phyloP scores from a whole-genome alignment of 1,140 invertebrate species.

The Drosophila biarmipes region DNA sequence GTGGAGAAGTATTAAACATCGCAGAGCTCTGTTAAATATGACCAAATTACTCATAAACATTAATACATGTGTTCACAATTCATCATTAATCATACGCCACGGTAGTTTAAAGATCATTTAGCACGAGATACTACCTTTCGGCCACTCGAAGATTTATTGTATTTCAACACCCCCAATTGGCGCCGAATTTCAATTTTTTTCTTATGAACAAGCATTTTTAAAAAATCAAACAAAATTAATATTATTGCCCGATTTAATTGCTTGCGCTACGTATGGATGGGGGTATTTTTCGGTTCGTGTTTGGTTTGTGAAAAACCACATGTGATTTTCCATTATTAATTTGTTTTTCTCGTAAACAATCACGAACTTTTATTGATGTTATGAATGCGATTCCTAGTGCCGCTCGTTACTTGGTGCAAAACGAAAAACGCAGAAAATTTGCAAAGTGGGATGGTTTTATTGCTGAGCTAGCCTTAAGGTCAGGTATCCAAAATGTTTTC shows the following conservation, averaged over 20 bases:
- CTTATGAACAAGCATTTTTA: neutral
- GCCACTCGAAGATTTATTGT: neutral
- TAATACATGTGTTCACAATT: neutral
- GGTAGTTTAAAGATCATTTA: conserved; percentile 28
- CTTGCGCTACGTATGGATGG: neutral
- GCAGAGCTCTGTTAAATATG: conserved; percentile 13
- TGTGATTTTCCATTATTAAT: conserved; percentile 28
- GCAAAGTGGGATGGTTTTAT: conserved; percentile 25
- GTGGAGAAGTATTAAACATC: conserved; percentile 1
- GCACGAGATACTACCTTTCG: neutral
- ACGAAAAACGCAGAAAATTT: conserved; percentile 21
- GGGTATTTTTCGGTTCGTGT: conserved; percentile 1
- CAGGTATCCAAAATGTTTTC: conserved; percentile 14
- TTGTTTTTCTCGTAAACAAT: conserved; percentile 23
- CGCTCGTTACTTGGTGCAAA: conserved; percentile 12
- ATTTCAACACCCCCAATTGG: conserved; percentile 3
- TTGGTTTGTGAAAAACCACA: conserved; percentile 23
- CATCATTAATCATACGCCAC: conserved; percentile 27
- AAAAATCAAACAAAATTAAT: neutral
- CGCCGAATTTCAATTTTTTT: conserved; percentile 13
- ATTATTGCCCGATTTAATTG: neutral
- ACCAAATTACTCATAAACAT: conserved; percentile 19
- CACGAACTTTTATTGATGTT: conserved; percentile 43
- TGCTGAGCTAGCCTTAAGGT: conserved; percentile 23
- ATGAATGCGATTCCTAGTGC: conserved; percentile 24